phyloP scores from a whole-genome alignment of 30 jellyfish, hydroid and myxozoan species.

The Mastigias papua region DNA sequence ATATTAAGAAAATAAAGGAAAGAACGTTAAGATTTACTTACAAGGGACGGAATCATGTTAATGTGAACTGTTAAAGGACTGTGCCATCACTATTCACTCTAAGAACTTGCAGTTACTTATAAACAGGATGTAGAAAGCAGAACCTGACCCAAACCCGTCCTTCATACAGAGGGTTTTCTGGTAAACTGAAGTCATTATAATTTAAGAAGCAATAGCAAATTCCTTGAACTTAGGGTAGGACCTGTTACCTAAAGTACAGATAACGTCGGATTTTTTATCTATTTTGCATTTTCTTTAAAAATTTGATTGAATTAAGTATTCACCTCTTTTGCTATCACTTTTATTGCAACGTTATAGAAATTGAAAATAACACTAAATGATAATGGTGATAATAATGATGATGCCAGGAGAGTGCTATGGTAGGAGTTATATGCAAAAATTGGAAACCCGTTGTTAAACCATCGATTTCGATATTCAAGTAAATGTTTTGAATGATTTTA shows the following conservation, averaged over 20 bases:
- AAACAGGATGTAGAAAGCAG: background rate
- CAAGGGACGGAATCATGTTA: background rate
- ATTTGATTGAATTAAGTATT: too few species aligned
- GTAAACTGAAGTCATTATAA: background rate
- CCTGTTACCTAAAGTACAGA: background rate
- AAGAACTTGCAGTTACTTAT: background rate
- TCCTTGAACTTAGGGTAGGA: background rate
- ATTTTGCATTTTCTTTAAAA: too few species aligned
- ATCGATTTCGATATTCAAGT: too few species aligned
- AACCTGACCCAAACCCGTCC: background rate
- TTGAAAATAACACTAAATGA: too few species aligned
- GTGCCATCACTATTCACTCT: background rate
- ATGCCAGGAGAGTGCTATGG: too few species aligned
- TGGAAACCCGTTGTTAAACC: too few species aligned
- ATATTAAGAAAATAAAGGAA: too few species aligned
- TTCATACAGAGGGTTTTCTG: background rate
- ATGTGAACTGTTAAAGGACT: background rate
- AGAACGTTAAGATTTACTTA: conserved; percentile 12
- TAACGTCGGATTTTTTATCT: background rate
- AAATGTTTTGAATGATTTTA: background rate
- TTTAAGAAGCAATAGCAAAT: background rate
- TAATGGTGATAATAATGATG: too few species aligned
- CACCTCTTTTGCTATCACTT: too few species aligned
- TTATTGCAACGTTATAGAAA: too few species aligned
- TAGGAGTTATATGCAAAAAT: too few species aligned